Conservation (phyloP, 2,797 vertebrate genomes). For the Protosalanx chinensis region DNA sequence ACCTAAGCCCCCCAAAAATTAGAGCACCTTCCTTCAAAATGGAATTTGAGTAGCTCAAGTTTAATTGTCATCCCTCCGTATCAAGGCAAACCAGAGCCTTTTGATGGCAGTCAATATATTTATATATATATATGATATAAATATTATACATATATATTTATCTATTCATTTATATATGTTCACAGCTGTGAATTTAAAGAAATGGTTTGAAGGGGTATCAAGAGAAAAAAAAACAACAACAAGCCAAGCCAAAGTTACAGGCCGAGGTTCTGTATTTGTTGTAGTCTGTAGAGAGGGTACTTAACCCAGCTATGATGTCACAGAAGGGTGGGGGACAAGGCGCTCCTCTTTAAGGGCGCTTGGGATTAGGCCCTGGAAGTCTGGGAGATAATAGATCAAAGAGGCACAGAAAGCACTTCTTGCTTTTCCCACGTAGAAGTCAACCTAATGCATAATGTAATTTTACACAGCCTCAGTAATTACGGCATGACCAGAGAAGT, state of each 20-base stretch:
- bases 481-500: slow-evolving; percentile 40
- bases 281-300: slow-evolving; percentile 39
- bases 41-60: neutral
- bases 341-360: slow-evolving; percentile 59
- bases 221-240: too few relatives aligned
- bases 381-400: slow-evolving; percentile 79
- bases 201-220: neutral
- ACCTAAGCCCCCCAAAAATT: slow-evolving; percentile 23
- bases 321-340: slow-evolving; percentile 24
- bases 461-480: slow-evolving; percentile 46
- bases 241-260: neutral
- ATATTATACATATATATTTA: too few relatives aligned
- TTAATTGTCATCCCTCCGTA: neutral
- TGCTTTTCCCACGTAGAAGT: slow-evolving; percentile 58
- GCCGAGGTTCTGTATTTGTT: slow-evolving; percentile 24
- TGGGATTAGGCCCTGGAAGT: slow-evolving; percentile 72
- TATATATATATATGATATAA: too few relatives aligned
- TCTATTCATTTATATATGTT: too few relatives aligned
- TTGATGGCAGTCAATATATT: neutral
- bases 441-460: slow-evolving; percentile 56
- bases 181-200: neutral
- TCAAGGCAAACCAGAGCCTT: neutral
- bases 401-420: slow-evolving; percentile 55
- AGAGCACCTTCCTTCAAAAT: neutral
- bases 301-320: slow-evolving; percentile 56